Base-by-base conservation (phyloP, 2,888 invertebrate species). In the Molanna angustata region DNA sequence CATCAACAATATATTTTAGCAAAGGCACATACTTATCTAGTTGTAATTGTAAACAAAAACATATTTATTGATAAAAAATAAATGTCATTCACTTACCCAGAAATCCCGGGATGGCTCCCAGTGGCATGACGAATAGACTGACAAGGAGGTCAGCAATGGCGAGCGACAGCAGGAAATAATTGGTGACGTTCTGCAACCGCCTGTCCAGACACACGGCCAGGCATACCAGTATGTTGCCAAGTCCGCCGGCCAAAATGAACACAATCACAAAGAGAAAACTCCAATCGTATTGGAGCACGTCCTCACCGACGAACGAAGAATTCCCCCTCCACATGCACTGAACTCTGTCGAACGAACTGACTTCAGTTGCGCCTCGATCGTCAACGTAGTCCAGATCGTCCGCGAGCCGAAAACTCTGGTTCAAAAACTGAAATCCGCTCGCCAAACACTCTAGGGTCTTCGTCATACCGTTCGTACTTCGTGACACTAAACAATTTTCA, bases 81-180 rank as follows among this genome's bases (percentile, higher is more conserved):
- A n/a, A n/a, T n/a, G n/a, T n/a, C n/a, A n/a, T n/a, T n/a, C 3
- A 49, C 90, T 89, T 70, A 95, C 95, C 95, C 65, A 93, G 78
- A 73, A 96, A 90, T 67, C 94, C 94, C 20, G 91, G 92, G 63
- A 95, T 87, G 31, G 96, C 94, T 55, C 93, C 93, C 69, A 95
- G 80, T 2, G 96, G 96, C 96, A 97, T 97, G 51, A 96, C 96
- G 66, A 95, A 88, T 58, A 94, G 73, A 65, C 93, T 94, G 66
- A 96, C 95, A 58, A 96, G 79, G 53, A 96, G 78, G 75, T 97
- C 96, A 47, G 96, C 95, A 49, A 95, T 88, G 39, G 95, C 94
- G 68, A 97, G 73, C 17, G 95, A 95, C 64, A 95, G 79, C 58
- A 96, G 80, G 71, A 96, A 96, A 74, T 95, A 95, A 75, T 96